These are phyloP conservation scores for Sepiola atlantica DNA, from an alignment of 2,888 invertebrate species.

Conservation along the genomic window DNA sequence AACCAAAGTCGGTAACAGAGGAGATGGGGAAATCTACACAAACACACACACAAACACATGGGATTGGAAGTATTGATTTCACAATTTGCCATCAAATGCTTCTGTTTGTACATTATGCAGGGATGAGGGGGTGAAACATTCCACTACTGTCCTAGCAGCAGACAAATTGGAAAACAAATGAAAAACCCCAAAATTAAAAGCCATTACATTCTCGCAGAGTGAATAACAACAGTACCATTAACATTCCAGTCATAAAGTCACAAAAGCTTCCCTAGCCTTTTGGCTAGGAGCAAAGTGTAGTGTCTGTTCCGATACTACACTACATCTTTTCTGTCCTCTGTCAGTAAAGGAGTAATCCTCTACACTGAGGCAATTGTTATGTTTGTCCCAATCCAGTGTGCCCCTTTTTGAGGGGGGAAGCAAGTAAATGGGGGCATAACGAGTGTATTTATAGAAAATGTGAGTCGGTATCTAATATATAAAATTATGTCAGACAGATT, in stretches of 20 bases:
- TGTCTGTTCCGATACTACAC: no score
- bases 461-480: background rate
- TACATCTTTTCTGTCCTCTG: no score
- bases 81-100: background rate
- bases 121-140: background rate
- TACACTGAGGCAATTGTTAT: no score
- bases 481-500: background rate
- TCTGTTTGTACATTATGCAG: background rate
- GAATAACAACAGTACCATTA: background rate
- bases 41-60: background rate
- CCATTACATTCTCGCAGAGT: background rate
- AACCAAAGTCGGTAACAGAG: background rate
- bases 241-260: background rate
- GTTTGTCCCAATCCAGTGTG: no score
- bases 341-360: no score
- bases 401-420: no score
- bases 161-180: background rate
- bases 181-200: background rate
- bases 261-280: background rate
- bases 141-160: background rate
- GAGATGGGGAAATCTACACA: background rate
- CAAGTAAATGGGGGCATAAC: background rate
- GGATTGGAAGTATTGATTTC: background rate
- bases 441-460: background rate
- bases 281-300: no score